Evolutionary conservation across 2,797 vertebrate genomes (phyloP), one percentile per base, ranked within the genome.

Genomic region (Babyrousa celebensis): DNA sequence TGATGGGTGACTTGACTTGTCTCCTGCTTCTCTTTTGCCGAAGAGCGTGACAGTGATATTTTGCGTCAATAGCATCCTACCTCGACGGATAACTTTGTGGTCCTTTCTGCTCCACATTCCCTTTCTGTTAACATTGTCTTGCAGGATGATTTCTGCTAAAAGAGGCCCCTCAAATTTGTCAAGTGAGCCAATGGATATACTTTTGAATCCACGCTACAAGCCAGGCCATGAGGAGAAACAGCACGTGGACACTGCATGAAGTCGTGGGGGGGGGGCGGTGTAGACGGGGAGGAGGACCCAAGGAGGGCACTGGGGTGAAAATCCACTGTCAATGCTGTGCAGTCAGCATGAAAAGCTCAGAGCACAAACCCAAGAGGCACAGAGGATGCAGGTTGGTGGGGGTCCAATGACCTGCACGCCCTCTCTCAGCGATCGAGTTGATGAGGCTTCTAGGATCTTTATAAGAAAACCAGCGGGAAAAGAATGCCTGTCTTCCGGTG

Each of bases 401-500:
- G 63, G 6, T 52, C 54, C 17, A 48, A 9, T 32, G 23, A 29
- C 23, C 1, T 29, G 5, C 3, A 32, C 8, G 21, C 1, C 63
- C 27, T 82, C 21, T 52, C n/a, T 43, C 32, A 65, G 25, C 23
- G 52, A 23, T 77, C 71, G 52, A 82, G 23, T 7, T 23, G 27
- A 62, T n/a, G 70, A 84, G 5, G 5, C 58, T 62, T 71, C 60
- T 16, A 62, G 29, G 7, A 52, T 72, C 14, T 65, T 85, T 43
- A 10, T 20, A n/a, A 77, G 32, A 87, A 90, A 87, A 92, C 43
- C 23, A 20, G 25, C 48, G 32, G 52, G 40, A 63, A 91, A 92
- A 56, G 1, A 48, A 21, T 52, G 1, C 4, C 23, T 88, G 32
- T 15, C 29, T 3, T 78, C 20, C 14, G 62, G 56, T 54, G 87